Evolutionary conservation across 2,113 vertebrate species (phyloP).

Genomic region (Oryzias celebensis): DNA sequence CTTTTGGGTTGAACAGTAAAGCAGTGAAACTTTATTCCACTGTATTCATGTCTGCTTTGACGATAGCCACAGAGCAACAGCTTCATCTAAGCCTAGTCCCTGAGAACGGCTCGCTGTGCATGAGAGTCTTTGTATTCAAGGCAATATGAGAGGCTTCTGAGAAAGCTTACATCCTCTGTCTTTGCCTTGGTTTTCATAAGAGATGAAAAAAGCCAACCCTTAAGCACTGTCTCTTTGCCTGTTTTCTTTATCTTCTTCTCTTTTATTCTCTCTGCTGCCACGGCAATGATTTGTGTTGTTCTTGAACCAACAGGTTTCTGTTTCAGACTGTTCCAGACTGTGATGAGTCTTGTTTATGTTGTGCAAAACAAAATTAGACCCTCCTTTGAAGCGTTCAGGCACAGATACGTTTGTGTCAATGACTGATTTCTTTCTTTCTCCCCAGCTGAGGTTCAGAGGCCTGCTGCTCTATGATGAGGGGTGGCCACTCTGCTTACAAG

Average conservation of each 20-base stretch:
- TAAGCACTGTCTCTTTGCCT: slow-evolving; percentile 25
- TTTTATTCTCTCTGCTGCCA: slow-evolving; percentile 28
- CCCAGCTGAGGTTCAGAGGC: slow-evolving; percentile 79
- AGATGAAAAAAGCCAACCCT: slow-evolving; percentile 40
- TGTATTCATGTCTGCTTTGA: slow-evolving; percentile 60
- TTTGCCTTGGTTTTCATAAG: slow-evolving; percentile 39
- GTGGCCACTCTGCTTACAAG: slow-evolving; percentile 83
- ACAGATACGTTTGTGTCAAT: background rate
- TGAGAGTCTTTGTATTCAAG: slow-evolving; percentile 57
- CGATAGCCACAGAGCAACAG: slow-evolving; percentile 52
- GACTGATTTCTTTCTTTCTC: slow-evolving; percentile 34
- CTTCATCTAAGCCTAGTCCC: slow-evolving; percentile 56
- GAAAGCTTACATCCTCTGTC: slow-evolving; percentile 41
- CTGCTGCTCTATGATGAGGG: slow-evolving; percentile 82
- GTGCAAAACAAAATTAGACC: slow-evolving; percentile 23
- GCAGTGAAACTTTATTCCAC: slow-evolving; percentile 62
- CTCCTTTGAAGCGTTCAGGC: slow-evolving; percentile 42
- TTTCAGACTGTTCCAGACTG: slow-evolving; percentile 9
- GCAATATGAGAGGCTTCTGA: slow-evolving; percentile 59
- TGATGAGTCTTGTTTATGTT: slow-evolving; percentile 34
- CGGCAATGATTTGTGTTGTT: slow-evolving; percentile 41
- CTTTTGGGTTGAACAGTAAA: slow-evolving; percentile 49
- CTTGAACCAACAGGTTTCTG: slow-evolving; percentile 67
- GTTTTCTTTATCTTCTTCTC: slow-evolving; percentile 9
- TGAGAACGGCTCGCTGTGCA: slow-evolving; percentile 48